Base-by-base conservation (phyloP, 2,113 vertebrate species). In the Porphyrio hochstetteri region DNA sequence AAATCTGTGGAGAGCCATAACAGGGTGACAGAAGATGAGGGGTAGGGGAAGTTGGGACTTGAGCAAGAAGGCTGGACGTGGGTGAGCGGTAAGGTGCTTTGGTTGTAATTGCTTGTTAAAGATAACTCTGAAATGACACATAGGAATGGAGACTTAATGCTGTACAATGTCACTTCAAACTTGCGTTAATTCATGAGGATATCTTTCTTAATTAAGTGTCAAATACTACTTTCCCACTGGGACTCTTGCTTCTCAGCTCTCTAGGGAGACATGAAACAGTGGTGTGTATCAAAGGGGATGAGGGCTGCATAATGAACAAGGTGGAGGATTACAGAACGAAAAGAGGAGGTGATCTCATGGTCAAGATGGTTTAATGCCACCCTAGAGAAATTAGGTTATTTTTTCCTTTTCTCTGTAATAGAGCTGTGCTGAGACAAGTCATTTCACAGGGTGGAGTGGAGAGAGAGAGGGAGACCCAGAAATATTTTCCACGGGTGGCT, bases 161-260 rank as follows among this genome's bases (percentile, higher is more conserved):
- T 67, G 20, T 64, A 42, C 29, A 53, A 20, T 53, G 64, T 81
- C 48, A 61, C 35, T 94, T 86, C n/a, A 69, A 65, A 71, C 38
- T 57, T 85, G n/a, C 2, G 1, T 85, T 74, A 71, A 68, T 77
- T 70, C 52, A 25, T 71, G 16, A 77, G 31, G 59, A 11, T 85
- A 14, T 77, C 29, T 79, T 52, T 80, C 84, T 85, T 69, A 85
- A 81, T 92, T 72, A 91, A 88, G 68, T 76, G 52, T 85, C 78
- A 90, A 35, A 74, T 86, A 70, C 23, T 93, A 3, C 64, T 88
- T 88, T 94, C 88, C 75, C 64, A 24, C 31, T 90, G 82, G 14
- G 56, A 52, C 23, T 86, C n/a, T 44, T 59, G 33, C 50, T 80
- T 90, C 71, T 83, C 35, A 82, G 53, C 78, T 72, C 29, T 56